Percentiles rank a stretch among this genome's conserved stretches.
Conservation (phyloP, 2,113 vertebrate genomes). For the Vulpes vulpes region DNA sequence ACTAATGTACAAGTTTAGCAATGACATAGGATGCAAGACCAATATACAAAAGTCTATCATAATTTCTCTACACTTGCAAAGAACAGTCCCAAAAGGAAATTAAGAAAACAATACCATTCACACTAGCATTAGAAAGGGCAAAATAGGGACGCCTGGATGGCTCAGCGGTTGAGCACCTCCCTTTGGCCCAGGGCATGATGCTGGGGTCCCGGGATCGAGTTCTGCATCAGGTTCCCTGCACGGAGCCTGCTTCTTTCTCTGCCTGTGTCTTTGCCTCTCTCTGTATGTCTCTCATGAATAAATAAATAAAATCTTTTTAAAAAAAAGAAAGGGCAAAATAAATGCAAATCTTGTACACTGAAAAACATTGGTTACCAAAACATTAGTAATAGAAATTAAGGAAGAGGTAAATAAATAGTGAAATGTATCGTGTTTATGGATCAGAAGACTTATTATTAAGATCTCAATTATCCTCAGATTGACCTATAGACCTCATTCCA, state of each 20-base stretch:
- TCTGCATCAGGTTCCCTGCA: too few species aligned
- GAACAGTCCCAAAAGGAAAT: not conserved
- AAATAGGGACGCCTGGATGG: not conserved
- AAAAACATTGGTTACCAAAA: not conserved
- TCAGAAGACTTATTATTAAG: not conserved
- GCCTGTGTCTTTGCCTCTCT: too few species aligned
- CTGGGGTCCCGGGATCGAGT: too few species aligned
- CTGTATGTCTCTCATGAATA: too few species aligned
- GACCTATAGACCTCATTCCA: not conserved
- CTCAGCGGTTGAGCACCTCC: too few species aligned
- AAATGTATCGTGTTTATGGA: not conserved
- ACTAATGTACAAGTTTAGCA: not conserved
- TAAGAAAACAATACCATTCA: not conserved
- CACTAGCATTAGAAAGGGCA: not conserved
- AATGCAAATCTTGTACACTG: not conserved
- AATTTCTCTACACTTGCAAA: not conserved
- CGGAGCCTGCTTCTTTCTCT: too few species aligned
- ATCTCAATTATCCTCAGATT: not conserved
- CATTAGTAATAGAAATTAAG: not conserved
- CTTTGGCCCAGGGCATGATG: too few species aligned
- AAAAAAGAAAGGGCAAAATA: not conserved
- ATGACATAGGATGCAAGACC: not conserved
- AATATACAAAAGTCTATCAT: not conserved
- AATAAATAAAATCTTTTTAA: too few species aligned
- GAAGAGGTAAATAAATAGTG: not conserved